A percentile compares a stretch with the other conserved stretches of the same genome.
Evolutionary conservation across 2,888 invertebrate species (phyloP).

Genomic region (Ophioninae sp.): DNA sequence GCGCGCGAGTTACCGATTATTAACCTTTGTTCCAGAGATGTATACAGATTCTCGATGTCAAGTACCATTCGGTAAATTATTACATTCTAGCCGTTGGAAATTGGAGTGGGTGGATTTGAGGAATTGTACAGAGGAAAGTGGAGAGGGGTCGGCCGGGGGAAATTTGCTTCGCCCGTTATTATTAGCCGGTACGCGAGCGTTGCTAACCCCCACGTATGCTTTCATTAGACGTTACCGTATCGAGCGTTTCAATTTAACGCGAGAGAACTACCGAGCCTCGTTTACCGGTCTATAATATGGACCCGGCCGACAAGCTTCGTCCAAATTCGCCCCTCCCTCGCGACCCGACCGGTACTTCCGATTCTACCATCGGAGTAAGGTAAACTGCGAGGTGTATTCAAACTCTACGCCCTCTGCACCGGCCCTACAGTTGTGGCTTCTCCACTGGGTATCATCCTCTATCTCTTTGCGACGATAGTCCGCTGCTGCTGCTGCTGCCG

Average conservation of each 20-base stretch:
- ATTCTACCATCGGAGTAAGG: not conserved
- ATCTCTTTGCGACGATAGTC: slow-evolving; percentile 65
- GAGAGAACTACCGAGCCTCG: slow-evolving; percentile 75
- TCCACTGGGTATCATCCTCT: not conserved
- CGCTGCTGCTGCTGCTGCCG: not conserved
- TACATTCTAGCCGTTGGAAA: slow-evolving; percentile 74
- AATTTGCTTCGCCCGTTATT: slow-evolving; percentile 27
- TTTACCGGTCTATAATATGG: slow-evolving; percentile 80
- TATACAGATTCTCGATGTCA: slow-evolving; percentile 36
- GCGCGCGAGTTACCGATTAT: slow-evolving; percentile 29
- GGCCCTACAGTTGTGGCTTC: not conserved
- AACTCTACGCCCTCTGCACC: slow-evolving; percentile 21
- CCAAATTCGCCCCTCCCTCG: not conserved
- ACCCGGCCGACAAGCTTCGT: not conserved
- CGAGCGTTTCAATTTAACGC: slow-evolving; percentile 80
- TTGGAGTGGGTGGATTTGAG: slow-evolving; percentile 42
- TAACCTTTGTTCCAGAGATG: slow-evolving; percentile 59
- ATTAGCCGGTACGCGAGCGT: slow-evolving; percentile 26
- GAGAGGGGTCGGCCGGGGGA: slow-evolving; percentile 12
- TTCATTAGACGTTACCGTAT: slow-evolving; percentile 80
- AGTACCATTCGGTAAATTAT: slow-evolving; percentile 74
- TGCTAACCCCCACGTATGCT: slow-evolving; percentile 73
- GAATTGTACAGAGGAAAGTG: slow-evolving; percentile 50
- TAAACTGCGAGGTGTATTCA: slow-evolving; percentile 17
- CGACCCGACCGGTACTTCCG: not conserved